phyloP scores from a whole-genome alignment of 2,888 invertebrate species.

The Stenurella melanura region DNA sequence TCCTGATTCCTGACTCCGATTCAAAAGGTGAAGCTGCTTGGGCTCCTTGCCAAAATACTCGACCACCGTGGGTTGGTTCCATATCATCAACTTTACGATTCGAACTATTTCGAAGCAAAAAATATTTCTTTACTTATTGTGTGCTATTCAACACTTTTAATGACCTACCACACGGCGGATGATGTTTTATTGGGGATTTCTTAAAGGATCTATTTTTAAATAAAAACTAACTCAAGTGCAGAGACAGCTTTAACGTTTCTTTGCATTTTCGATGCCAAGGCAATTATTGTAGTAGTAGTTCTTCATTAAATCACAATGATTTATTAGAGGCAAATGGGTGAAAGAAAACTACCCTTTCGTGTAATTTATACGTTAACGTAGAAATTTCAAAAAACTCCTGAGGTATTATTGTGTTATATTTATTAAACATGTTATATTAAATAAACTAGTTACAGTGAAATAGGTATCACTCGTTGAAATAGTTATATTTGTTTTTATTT shows the following conservation, averaged over 20 bases:
- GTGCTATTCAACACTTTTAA: conserved; percentile 13
- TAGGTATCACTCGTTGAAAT: no score
- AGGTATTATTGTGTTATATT: no score
- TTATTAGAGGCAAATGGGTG: no score
- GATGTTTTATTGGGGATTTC: conserved; percentile 5
- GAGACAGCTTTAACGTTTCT: not conserved
- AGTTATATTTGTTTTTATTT: no score
- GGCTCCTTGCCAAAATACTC: conserved; percentile 27
- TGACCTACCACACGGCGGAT: conserved; percentile 20
- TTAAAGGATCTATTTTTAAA: not conserved
- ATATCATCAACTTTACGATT: conserved; percentile 30
- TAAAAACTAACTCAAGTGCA: not conserved
- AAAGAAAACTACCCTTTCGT: no score
- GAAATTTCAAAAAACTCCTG: no score
- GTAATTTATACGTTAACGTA: no score
- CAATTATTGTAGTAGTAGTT: not conserved
- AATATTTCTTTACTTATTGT: conserved; percentile 3
- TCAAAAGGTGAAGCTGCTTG: conserved; percentile 25
- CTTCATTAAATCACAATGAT: no score
- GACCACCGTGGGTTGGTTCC: conserved; percentile 33
- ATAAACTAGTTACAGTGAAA: no score
- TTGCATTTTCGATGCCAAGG: not conserved
- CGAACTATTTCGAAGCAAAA: conserved; percentile 17
- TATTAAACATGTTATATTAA: no score
- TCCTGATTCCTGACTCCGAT: conserved; percentile 37